Conservation (phyloP, 2,113 vertebrate genomes). For the Menura novaehollandiae region DNA sequence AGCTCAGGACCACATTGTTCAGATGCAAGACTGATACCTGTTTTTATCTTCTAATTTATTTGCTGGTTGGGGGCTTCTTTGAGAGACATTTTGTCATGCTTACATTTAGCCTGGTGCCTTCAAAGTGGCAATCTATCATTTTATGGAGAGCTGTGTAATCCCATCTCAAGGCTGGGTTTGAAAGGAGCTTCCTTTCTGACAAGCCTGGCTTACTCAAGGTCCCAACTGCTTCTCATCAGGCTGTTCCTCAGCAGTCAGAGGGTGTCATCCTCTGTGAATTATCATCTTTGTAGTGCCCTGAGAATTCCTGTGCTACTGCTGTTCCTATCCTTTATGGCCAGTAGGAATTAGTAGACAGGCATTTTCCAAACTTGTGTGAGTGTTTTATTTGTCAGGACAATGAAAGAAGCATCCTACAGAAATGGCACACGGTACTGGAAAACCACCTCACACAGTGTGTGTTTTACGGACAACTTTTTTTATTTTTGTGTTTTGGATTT, state of each 20-base stretch:
- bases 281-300: neutral
- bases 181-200: neutral
- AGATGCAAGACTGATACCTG: neutral
- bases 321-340: neutral
- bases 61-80: neutral
- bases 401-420: neutral
- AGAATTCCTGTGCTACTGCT: neutral
- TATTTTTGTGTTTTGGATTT: neutral
- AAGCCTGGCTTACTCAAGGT: neutral
- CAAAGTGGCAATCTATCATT: neutral
- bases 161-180: neutral
- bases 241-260: neutral
- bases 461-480: neutral
- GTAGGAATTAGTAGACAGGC: neutral
- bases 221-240: neutral
- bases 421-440: neutral
- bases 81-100: neutral
- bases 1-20: neutral
- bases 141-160: neutral
- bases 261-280: neutral
- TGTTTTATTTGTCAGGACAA: neutral
- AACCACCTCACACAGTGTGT: neutral
- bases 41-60: neutral
- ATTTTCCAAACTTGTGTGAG: neutral
- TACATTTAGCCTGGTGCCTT: neutral